These are phyloP conservation scores for Epistrophe eligans DNA, from an alignment of 2,888 invertebrate genomes.

Conservation along the genomic window DNA sequence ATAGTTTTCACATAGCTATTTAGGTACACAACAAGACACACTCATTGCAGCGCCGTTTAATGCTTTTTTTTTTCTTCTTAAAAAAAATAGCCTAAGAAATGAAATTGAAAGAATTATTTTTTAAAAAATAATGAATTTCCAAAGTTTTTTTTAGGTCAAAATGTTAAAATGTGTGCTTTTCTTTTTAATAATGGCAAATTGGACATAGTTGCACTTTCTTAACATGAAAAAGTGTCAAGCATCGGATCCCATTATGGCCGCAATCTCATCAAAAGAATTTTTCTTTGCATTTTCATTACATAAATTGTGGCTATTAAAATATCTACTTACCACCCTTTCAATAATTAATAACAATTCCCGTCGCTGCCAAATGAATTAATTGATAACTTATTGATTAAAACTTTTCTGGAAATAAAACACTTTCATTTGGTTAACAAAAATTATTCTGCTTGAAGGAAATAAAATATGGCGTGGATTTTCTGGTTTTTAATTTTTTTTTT, in stretches of 20 bases:
- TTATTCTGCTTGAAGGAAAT: constrained; percentile 78
- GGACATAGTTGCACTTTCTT: constrained; percentile 51
- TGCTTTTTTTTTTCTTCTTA: neutral
- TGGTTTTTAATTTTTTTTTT: constrained; percentile 42
- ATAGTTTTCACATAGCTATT: neutral
- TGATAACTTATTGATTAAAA: constrained; percentile 24
- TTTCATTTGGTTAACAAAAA: constrained; percentile 74
- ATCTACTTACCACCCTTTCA: constrained; percentile 43
- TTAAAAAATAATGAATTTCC: neutral
- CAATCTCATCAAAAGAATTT: constrained; percentile 23
- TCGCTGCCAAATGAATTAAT: constrained; percentile 15
- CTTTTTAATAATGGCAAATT: neutral
- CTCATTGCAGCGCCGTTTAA: neutral
- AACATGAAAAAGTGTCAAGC: constrained; percentile 47
- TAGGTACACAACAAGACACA: constrained; percentile 36
- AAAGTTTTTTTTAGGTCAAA: neutral
- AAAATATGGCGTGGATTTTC: constrained; percentile 82
- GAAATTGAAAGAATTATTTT: neutral
- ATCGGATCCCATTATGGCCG: constrained; percentile 71
- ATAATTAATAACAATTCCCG: constrained; percentile 3
- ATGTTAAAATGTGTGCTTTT: neutral
- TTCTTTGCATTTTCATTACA: constrained; percentile 58
- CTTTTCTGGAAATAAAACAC: constrained; percentile 31
- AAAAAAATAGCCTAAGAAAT: neutral
- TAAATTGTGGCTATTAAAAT: constrained; percentile 38